A percentile compares a stretch with the other conserved stretches of the same genome.
Conservation (phyloP, 2,888 invertebrate genomes). For the Seira sanloemensis region DNA sequence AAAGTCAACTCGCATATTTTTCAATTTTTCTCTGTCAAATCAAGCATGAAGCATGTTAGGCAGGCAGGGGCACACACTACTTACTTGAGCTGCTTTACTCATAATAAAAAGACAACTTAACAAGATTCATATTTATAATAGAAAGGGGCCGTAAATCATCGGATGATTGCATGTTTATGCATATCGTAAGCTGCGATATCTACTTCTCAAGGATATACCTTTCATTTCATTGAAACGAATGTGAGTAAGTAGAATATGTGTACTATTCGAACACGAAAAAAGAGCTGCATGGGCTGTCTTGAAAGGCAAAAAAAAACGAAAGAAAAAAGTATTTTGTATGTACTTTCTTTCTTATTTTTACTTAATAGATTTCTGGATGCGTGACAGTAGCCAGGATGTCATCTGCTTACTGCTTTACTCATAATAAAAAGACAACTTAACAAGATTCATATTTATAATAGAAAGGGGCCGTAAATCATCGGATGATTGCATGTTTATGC, state of each 20-base stretch:
- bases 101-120: conserved; percentile 65
- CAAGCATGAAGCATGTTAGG: conserved; percentile 66
- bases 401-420: conserved; percentile 61
- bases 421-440: conserved; percentile 65
- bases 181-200: no score
- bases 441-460: conserved; percentile 67
- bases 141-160: conserved; percentile 65
- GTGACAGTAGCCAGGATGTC: conserved; percentile 66
- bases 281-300: no score
- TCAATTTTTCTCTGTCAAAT: conserved; percentile 67
- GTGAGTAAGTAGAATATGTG: no score
- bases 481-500: conserved; percentile 64
- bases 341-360: conserved; percentile 33
- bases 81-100: conserved; percentile 32
- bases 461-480: conserved; percentile 65
- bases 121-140: conserved; percentile 67
- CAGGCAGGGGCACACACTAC: conserved; percentile 46
- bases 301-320: conserved; percentile 20
- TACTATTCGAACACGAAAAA: no score
- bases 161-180: conserved; percentile 64
- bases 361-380: conserved; percentile 60
- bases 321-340: conserved; percentile 43
- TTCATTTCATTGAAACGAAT: no score
- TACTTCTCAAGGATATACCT: no score
- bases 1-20: conserved; percentile 64